Percentiles rank a stretch among this genome's conserved stretches.
Conservation (phyloP, 2,113 vertebrate species). For the Tyrannus savana region DNA sequence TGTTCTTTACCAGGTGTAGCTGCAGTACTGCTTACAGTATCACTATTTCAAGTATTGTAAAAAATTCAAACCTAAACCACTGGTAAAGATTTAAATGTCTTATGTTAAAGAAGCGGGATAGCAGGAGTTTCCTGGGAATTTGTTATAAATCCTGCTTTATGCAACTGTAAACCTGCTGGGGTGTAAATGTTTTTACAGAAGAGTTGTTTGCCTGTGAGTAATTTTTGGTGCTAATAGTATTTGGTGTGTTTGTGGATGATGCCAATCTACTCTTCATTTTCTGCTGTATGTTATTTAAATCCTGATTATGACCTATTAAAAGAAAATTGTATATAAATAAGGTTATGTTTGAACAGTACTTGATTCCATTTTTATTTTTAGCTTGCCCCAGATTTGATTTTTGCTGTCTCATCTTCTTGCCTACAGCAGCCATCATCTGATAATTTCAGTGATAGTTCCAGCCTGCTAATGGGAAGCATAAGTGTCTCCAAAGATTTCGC, state of each 20-base stretch:
- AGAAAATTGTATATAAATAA: not conserved
- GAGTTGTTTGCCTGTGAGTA: not conserved
- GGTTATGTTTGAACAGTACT: not conserved
- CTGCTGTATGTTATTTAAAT: not conserved
- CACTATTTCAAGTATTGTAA: not conserved
- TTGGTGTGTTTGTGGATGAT: not conserved
- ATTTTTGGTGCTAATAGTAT: not conserved
- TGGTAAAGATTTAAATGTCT: not conserved
- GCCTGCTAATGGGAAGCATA: not conserved
- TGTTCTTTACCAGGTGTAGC: not conserved
- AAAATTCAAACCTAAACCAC: not conserved
- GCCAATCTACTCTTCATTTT: not conserved
- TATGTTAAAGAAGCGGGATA: not conserved
- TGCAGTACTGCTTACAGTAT: not conserved
- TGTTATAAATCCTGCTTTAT: not conserved
- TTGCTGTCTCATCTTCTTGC: constrained; percentile 45
- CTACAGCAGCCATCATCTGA: constrained; percentile 22
- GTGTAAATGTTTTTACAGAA: not conserved
- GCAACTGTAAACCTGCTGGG: not conserved
- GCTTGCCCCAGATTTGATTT: constrained; percentile 19
- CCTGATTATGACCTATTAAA: constrained; percentile 1
- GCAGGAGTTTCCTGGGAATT: not conserved
- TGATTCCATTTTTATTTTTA: constrained; percentile 44
- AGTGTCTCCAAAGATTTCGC: constrained; percentile 28
- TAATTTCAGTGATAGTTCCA: constrained; percentile 32